Evolutionary conservation across 2,797 vertebrate species (phyloP), one percentile per base, ranked within the genome.

Genomic region (Garrulus glandarius): DNA sequence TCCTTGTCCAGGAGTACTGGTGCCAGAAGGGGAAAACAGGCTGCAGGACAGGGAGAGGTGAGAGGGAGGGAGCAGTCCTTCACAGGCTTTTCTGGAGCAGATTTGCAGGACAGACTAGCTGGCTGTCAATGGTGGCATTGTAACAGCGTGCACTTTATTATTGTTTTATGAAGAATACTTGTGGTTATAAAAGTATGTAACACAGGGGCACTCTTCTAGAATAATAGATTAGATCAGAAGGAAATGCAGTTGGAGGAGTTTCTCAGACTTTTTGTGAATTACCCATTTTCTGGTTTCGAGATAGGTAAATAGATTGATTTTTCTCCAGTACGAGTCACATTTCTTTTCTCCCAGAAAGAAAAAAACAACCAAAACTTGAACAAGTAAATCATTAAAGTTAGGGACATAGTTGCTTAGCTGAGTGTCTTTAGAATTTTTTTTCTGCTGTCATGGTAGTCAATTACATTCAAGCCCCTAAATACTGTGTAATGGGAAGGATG

Each of bases 241-340:
- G 64, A 97, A 89, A 87, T 90, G 57, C 74, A 81, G 49, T 53
- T 71, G 95, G 87, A 79, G 75, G n/a, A 72, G 67, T 96, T 87
- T 84, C 47, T 89, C 5, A 16, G 91, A 83, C 87, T 72, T 95
- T 93, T 94, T 97, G 96, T 94, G 93, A 96, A 92, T 85, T 75
- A 76, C 81, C 89, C 85, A 96, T 57, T 97, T 97, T 97, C 96
- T 96, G 92, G 69, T 94, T 96, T 97, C 91, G 67, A 70, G 75
- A 49, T 72, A 86, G 22, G 86, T 61, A 84, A 94, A 55, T 13
- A 84, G 64, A 81, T 78, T 39, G 19, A 46, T 59, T 89, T 67
- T 93, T 69, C 70, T 74, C 34, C 16, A 32, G 36, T 61, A 57
- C 0, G 1, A 76, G 32, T 65, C 29, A 56, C 6, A 6, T 16